Base-by-base conservation (phyloP, 1,140 invertebrate species). In the Drosophila seguyi region DNA sequence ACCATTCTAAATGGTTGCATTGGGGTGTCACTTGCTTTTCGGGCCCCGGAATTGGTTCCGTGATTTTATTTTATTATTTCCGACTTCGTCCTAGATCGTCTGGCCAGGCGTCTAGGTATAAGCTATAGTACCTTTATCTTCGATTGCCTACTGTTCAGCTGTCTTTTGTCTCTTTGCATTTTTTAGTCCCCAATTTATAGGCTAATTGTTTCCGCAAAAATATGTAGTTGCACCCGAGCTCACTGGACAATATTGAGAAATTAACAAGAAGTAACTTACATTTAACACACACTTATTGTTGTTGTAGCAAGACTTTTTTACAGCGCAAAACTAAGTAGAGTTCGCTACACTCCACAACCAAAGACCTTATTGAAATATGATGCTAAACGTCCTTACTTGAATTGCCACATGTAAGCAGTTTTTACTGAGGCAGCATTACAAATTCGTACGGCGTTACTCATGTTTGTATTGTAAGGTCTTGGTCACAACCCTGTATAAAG, bases 1-100 rank as follows among this genome's bases (percentile, higher is more conserved):
- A 76, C 71, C 75, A 88, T 88, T 86, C 36, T 57, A 86, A 86
- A 87, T 87, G 84, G 84, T 87, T 82, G 38, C 61, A 63, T 42
- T 36, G 18, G 55, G 69, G 75, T 48, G 48, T 38, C 66, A 20
- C 29, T 52, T 68, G 41, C 34, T 69, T 52, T 44, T 50, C 34
- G 42, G 53, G 48, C 22, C 22, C 22, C 38, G 36, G 29, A 36
- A 62, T 45, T 73, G 39, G 16, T 53, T 73, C 31, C n/a, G 22
- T 36, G 36, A n/a, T 29, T 63, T 25, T 27, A 25, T 63, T 27
- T 14, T 53, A 44, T 72, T 22, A 31, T 61, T 75, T 74, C 8
- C 14, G 31, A 25, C 45, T 50, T 53, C 44, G 61, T 60, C 38
- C 62, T 41, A n/a, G 27, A 29, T 41, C 3, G 27, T 20, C 29